Base-by-base conservation (phyloP, 2,797 vertebrate genomes). In the Ctenochaetus hawaiiensis region DNA sequence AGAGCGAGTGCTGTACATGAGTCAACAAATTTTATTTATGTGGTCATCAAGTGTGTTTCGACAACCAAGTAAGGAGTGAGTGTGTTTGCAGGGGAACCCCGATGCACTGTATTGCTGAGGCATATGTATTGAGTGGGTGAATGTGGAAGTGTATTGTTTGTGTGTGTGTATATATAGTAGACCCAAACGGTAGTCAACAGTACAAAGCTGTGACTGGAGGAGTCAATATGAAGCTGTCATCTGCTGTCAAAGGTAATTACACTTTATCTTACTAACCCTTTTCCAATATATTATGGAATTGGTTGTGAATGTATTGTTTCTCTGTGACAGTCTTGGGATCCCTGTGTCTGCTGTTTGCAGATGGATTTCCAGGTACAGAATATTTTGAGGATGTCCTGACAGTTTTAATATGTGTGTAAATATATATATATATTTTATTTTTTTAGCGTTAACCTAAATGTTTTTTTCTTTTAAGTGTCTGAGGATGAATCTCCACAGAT, bases 311-410 rank as follows among this genome's bases (percentile, higher is more conserved):
- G 0, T 64, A 16, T 71, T 78, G 13, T 78, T 0, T 89, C 16
- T 83, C 76, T 86, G 23, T 22, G 56, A 11, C 76, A 92, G 92
- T 67, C 23, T 62, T 92, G 4, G 83, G 77, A 47, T 80, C 11
- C 56, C 41, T 92, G 30, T 88, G 67, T 56, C 53, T 87, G 57
- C 61, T 92, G 70, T 1, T 83, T 1, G 49, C 68, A 56, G 71
- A 81, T 71, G 90, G 86, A 74, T 43, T 72, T 76, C 74, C 80
- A 92, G 94, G 93, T 94, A 86, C 14, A 43, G 43, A 52, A 10
- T 62, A 20, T 78, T 64, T 39, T 26, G 8, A 62, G 1, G 1
- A 7, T 7, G 30, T 34, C 30, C 7, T 16, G 5, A 49, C 1
- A 2, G 1, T 57, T 41, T 17, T 7, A 3, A 47, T 26, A 2